These are phyloP conservation scores for Choristoneura fumiferana DNA, from an alignment of 1,140 invertebrate species.

Conservation along the genomic window DNA sequence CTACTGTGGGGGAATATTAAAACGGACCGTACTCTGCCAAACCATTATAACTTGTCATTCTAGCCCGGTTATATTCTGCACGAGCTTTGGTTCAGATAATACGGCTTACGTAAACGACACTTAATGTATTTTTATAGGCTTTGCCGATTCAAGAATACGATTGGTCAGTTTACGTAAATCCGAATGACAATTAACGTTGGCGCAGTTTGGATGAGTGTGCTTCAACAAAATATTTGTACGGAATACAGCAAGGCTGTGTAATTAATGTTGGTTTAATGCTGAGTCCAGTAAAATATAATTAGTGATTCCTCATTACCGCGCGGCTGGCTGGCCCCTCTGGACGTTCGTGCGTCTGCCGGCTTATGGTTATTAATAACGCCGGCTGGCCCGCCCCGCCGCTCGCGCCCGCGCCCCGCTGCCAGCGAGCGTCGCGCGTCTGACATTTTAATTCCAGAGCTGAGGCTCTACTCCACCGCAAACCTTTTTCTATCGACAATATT, in stretches of 20 bases:
- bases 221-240: not conserved
- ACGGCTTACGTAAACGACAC: constrained; percentile 12
- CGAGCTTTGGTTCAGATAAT: constrained; percentile 1
- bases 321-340: constrained; percentile 69
- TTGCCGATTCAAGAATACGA: not conserved
- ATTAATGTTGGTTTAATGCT: constrained; percentile 63
- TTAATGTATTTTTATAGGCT: constrained; percentile 1
- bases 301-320: constrained; percentile 76
- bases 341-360: constrained; percentile 75
- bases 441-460: constrained; percentile 76
- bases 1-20: constrained; percentile 66
- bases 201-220: too few species aligned
- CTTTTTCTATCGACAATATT: constrained; percentile 61
- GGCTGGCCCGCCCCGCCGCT: constrained; percentile 38
- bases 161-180: too few species aligned
- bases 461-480: constrained; percentile 56
- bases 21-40: constrained; percentile 36
- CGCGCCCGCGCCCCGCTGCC: constrained; percentile 40
- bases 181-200: too few species aligned
- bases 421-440: constrained; percentile 71
- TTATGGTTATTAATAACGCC: constrained; percentile 78
- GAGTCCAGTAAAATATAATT: constrained; percentile 78
- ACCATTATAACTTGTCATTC: constrained; percentile 46
- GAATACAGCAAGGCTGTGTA: constrained; percentile 23
- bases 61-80: constrained; percentile 28